phyloP scores from a whole-genome alignment of 2,888 invertebrate species.

The Elysia crispata region DNA sequence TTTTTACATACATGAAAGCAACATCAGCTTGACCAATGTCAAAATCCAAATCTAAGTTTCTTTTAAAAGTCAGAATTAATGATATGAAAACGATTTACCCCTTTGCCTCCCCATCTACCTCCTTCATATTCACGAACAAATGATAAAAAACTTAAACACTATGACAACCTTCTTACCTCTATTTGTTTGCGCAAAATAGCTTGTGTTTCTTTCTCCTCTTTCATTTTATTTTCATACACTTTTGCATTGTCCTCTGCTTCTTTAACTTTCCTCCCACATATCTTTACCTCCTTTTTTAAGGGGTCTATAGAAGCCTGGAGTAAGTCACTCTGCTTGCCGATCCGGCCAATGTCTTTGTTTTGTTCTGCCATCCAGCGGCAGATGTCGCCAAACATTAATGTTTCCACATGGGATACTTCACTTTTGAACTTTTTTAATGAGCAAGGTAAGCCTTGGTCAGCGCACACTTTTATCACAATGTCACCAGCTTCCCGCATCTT shows the following conservation, averaged over 20 bases:
- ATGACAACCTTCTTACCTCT: slow-evolving; percentile 50
- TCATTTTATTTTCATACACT: slow-evolving; percentile 66
- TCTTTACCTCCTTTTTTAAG: slow-evolving; percentile 66
- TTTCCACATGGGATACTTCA: slow-evolving; percentile 68
- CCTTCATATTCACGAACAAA: too few relatives aligned
- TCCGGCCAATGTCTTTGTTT: slow-evolving; percentile 72
- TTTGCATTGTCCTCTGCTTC: slow-evolving; percentile 64
- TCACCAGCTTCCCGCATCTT: slow-evolving; percentile 71
- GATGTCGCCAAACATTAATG: slow-evolving; percentile 73
- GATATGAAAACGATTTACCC: not conserved
- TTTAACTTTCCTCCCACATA: slow-evolving; percentile 62
- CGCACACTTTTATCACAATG: slow-evolving; percentile 68
- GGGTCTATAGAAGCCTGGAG: slow-evolving; percentile 68
- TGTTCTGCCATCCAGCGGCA: slow-evolving; percentile 74
- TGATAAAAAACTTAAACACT: slow-evolving; percentile 23
- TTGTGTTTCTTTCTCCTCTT: slow-evolving; percentile 66
- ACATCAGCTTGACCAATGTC: too few relatives aligned
- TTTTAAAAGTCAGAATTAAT: not conserved
- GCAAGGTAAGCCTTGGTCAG: slow-evolving; percentile 73
- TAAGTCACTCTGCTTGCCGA: slow-evolving; percentile 68
- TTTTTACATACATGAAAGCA: too few relatives aligned
- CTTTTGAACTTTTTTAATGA: slow-evolving; percentile 67
- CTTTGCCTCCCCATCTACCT: too few relatives aligned
- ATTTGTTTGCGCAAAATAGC: slow-evolving; percentile 54
- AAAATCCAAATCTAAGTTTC: too few relatives aligned